Percentiles rank a stretch among this genome's conserved stretches.
Conservation (phyloP, 2,113 vertebrate genomes). For the Psittacula cyanocephala region DNA sequence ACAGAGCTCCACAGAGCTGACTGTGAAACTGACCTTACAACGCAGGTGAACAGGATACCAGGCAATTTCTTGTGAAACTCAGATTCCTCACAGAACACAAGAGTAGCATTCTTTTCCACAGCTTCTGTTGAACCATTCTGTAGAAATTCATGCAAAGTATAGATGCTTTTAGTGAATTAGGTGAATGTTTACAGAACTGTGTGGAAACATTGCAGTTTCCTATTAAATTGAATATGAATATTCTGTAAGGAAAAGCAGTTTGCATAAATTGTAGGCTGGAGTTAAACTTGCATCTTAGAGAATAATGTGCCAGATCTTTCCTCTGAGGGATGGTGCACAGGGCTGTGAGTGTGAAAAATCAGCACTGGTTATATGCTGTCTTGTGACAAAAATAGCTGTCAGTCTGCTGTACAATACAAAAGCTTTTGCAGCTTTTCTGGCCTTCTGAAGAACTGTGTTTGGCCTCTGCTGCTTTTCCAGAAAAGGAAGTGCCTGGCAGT, state of each 20-base stretch:
- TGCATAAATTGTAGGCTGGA: neutral
- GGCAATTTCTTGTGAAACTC: neutral
- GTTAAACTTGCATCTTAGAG: neutral
- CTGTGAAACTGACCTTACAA: neutral
- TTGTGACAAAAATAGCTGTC: neutral
- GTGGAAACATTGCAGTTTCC: neutral
- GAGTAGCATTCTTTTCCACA: neutral
- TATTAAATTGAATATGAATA: neutral
- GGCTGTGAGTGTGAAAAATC: neutral
- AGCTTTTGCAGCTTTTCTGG: neutral
- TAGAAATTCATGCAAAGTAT: neutral
- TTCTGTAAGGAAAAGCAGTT: neutral
- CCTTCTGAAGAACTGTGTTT: neutral
- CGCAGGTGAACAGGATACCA: too few species aligned
- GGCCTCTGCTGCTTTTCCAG: neutral
- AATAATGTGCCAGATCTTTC: neutral
- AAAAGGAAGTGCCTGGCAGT: neutral
- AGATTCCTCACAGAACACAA: neutral
- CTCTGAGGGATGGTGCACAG: neutral
- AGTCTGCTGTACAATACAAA: neutral
- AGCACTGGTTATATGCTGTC: fast-evolving
- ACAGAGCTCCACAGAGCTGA: neutral
- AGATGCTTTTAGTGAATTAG: neutral
- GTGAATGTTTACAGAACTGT: neutral
- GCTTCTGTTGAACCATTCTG: neutral